Evolutionary conservation across 2,797 vertebrate species (phyloP).

Genomic region (Chromis chromis): DNA sequence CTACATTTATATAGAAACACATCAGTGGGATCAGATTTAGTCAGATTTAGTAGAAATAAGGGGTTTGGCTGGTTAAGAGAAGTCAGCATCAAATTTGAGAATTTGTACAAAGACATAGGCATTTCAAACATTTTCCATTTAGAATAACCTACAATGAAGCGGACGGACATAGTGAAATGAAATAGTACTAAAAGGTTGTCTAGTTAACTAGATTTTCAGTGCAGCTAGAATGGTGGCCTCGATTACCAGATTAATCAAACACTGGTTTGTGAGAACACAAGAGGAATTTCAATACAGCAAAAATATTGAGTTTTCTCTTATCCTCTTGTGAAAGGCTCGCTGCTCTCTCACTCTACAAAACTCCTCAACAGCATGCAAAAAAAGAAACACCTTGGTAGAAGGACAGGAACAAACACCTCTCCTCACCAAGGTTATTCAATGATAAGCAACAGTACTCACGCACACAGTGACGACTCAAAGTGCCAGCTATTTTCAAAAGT

Average conservation of each 20-base stretch:
- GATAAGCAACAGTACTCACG: conserved; percentile 80
- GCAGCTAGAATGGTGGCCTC: conserved; percentile 54
- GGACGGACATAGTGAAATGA: conserved; percentile 22
- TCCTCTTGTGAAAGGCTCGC: conserved; percentile 73
- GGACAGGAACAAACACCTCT: conserved; percentile 76
- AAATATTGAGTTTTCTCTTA: conserved; percentile 75
- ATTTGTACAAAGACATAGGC: conserved; percentile 9
- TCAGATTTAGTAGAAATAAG: conserved; percentile 34
- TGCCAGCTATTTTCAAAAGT: conserved; percentile 73
- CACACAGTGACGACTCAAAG: conserved; percentile 75
- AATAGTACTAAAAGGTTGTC: conserved; percentile 43
- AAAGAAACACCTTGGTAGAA: conserved; percentile 79
- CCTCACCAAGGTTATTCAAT: conserved; percentile 84
- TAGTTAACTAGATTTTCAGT: conserved; percentile 42
- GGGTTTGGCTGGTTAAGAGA: conserved; percentile 22
- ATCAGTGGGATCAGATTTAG: conserved; percentile 21
- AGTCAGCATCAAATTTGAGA: conserved; percentile 26
- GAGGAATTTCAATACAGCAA: conserved; percentile 73
- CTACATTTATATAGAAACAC: conserved; percentile 17
- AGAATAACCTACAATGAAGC: conserved; percentile 32
- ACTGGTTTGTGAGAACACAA: conserved; percentile 65
- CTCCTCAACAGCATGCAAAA: conserved; percentile 69
- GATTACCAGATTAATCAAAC: conserved; percentile 66
- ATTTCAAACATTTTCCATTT: conserved; percentile 22
- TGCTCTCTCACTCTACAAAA: conserved; percentile 70